Evolutionary conservation across 2,113 vertebrate genomes (phyloP), one percentile per base, ranked within the genome.

Genomic region (Ptilorrhoa leucosticta): DNA sequence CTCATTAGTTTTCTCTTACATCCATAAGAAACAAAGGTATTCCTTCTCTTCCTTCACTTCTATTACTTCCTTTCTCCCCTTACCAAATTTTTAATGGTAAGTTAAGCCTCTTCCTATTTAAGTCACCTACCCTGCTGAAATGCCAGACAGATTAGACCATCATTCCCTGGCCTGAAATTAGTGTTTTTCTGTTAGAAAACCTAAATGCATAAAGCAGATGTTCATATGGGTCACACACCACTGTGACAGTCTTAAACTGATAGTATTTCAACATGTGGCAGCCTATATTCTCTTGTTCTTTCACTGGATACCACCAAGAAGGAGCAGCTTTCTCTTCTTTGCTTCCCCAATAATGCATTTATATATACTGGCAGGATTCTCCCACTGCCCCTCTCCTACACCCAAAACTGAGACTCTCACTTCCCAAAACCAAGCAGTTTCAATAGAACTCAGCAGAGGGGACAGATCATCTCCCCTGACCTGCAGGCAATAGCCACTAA

Each of bases 401-500:
- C 18, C 81, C 4, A 1, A 39, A 77, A 13, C 8, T 20, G 39
- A 48, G n/a, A 35, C 3, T 72, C 19, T 37, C 19, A n/a, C 11
- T 53, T 88, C 15, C 31, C 44, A 31, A 66, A 76, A 48, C 6
- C 21, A 44, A 54, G n/a, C 7, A 39, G 13, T n/a, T 35, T 64
- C 42, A 58, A 26, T 1, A 28, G 42, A 19, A 10, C 9, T 78
- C 53, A 83, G 37, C 8, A 64, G 35, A 64, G 9, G 21, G 11
- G 13, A 73, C 17, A 24, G 3, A 56, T 80, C 30, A 39, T 12
- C 11, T 69, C 7, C 30, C 47, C 65, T 0, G 0, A 57, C 10
- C 22, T 48, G 24, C 5, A 23, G 18, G 3, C 2, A 6, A 28
- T 4, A 79, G 15, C 17, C 48, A 37, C 3, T 51, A 28, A n/a